phyloP scores from a whole-genome alignment of 2,797 vertebrate genomes.

The Kryptolebias ocellatus region DNA sequence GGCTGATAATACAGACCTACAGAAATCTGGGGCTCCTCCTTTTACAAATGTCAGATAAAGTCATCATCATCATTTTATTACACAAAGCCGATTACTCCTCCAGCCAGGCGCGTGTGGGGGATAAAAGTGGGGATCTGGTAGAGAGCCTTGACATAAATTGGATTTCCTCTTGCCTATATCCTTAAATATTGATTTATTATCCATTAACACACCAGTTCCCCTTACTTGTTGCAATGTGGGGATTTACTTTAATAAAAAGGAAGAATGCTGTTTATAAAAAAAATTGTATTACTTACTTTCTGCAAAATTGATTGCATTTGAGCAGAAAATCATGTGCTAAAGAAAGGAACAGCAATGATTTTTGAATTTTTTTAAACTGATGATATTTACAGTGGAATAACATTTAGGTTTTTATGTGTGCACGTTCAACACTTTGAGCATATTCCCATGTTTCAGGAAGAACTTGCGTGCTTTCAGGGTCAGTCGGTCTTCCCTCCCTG shows the following conservation, averaged over 20 bases:
- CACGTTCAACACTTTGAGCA: not conserved
- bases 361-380: not conserved
- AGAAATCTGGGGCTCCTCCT: constrained; percentile 75
- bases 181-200: constrained; percentile 82
- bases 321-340: constrained; percentile 25
- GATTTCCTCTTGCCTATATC: constrained; percentile 78
- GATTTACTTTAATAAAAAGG: constrained; percentile 69
- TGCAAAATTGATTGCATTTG: constrained; percentile 44
- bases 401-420: constrained; percentile 7
- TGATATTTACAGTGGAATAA: not conserved
- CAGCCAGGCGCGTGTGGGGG: constrained; percentile 63
- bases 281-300: constrained; percentile 40
- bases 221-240: constrained; percentile 50
- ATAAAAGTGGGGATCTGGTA: constrained; percentile 76
- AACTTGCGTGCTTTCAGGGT: constrained; percentile 61
- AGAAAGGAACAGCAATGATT: not conserved
- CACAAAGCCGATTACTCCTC: constrained; percentile 83
- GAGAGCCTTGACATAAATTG: constrained; percentile 79
- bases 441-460: constrained; percentile 26
- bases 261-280: constrained; percentile 43
- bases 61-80: constrained; percentile 84
- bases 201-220: constrained; percentile 73
- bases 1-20: constrained; percentile 75
- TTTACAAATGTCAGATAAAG: constrained; percentile 85
- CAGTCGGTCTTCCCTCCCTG: constrained; percentile 72